Base-by-base conservation (phyloP, 2,113 vertebrate species). In the Sinocyclocheilus rhinocerous region DNA sequence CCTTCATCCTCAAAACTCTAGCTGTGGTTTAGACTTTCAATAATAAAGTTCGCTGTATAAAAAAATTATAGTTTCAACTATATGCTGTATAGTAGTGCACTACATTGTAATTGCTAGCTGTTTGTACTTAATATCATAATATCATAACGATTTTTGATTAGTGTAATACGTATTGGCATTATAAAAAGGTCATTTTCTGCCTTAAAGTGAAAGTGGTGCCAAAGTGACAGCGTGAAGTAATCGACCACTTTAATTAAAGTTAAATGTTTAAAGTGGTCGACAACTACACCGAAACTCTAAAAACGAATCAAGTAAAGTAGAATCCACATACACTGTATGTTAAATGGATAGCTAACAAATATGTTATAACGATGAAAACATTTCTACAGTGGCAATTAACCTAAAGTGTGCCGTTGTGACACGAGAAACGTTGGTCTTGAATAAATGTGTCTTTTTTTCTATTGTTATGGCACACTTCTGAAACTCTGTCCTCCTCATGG, bases 381-480 rank as follows among this genome's bases (percentile, higher is more conserved):
- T 77, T 33, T 52, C 3, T 29, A 55, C 0, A 5, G 50, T 55
- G 15, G 9, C 20, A 84, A 24, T 26, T 57, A 83, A 83, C 81
- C 81, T 69, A 73, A 59, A 73, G 81, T 59, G 69, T 84, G 82
- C 82, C 13, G 15, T 18, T 22, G 45, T 70, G 69, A 73, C 81
- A 42, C 29, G 18, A 59, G 29, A 73, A 72, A 83, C 20, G 7
- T 52, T 83, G 67, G 29, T 39, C 33, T 73, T 42, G 63, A 83
- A 83, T 73, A 83, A 22, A 72, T n/a, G 69, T 55, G 20, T 59
- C 20, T 36, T 50, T 72, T 82, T 83, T 59, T 55, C 24, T 92
- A 93, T 95, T 94, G 95, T 96, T 92, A 77, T 16, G 94, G 93
- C 95, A 94, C 94, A 91, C 93, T 92, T 94, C 57, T 88, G 81